Conservation (phyloP, 2,888 invertebrate genomes). For the Platynereis dumerilii region DNA sequence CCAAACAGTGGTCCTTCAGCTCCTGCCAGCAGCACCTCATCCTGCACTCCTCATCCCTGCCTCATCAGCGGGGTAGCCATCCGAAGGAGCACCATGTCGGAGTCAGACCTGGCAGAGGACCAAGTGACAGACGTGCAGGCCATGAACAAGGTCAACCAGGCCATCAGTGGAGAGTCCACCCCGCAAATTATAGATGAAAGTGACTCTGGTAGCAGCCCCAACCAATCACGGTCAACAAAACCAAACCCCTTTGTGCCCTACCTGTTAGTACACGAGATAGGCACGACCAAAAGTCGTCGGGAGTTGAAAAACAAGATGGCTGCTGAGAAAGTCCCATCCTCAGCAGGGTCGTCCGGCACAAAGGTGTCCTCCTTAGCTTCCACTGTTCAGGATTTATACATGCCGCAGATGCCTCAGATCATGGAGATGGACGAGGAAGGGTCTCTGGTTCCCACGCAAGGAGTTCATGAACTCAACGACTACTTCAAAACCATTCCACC, state of each 20-base stretch:
- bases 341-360: conserved; percentile 8
- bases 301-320: conserved; percentile 56
- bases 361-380: conserved; percentile 17
- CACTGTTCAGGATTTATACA: conserved; percentile 21
- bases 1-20: neutral
- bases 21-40: neutral
- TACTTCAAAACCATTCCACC: too few relatives aligned
- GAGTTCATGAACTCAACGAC: too few relatives aligned
- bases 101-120: conserved; percentile 19
- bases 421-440: conserved; percentile 36
- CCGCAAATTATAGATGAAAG: conserved; percentile 67
- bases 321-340: conserved; percentile 8
- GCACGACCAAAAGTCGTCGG: conserved; percentile 7
- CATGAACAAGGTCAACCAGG: conserved; percentile 80
- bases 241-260: conserved; percentile 43
- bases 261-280: conserved; percentile 44
- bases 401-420: conserved; percentile 15
- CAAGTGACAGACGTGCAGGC: conserved; percentile 69
- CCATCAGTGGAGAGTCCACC: conserved; percentile 66
- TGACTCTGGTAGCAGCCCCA: conserved; percentile 9
- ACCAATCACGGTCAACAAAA: conserved; percentile 8
- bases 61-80: conserved; percentile 63
- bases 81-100: conserved; percentile 42
- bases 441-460: neutral
- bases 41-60: conserved; percentile 47